Evolutionary conservation across 2,888 invertebrate species (phyloP).

Genomic region (Archaeoteleia sp.): DNA sequence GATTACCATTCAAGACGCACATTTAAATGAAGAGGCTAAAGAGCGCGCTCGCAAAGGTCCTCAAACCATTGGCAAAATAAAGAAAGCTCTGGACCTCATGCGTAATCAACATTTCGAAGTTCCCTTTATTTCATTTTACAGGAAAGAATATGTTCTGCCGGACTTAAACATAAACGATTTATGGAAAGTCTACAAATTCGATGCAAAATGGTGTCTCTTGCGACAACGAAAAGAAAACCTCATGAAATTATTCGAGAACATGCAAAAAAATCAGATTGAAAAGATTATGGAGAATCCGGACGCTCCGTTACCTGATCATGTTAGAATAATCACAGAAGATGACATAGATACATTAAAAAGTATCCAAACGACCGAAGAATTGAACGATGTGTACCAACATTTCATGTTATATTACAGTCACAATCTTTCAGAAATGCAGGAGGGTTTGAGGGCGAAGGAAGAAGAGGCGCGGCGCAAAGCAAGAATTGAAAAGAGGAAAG

Average conservation of each 20-base stretch:
- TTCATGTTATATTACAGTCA: slow-evolving; percentile 94
- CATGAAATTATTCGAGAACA: slow-evolving; percentile 88
- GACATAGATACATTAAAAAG: slow-evolving; percentile 87
- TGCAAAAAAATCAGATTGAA: slow-evolving; percentile 93
- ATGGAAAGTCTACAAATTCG: slow-evolving; percentile 98
- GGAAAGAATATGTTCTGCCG: slow-evolving; percentile 97
- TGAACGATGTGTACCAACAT: slow-evolving; percentile 93
- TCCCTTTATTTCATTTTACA: slow-evolving; percentile 98
- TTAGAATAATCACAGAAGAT: slow-evolving; percentile 88
- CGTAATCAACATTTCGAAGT: slow-evolving; percentile 96
- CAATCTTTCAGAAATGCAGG: slow-evolving; percentile 89
- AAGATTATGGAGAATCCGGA: slow-evolving; percentile 86
- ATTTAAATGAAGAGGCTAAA: slow-evolving; percentile 76
- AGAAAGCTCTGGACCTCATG: slow-evolving; percentile 96
- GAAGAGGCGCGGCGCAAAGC: slow-evolving; percentile 79
- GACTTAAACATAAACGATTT: slow-evolving; percentile 95
- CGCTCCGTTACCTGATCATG: slow-evolving; percentile 87
- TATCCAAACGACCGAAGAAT: slow-evolving; percentile 91
- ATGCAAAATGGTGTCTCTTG: slow-evolving; percentile 96
- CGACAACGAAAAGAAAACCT: slow-evolving; percentile 89
- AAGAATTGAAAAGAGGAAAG: slow-evolving; percentile 73
- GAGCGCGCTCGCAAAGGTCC: slow-evolving; percentile 82
- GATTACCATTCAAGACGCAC: slow-evolving; percentile 86
- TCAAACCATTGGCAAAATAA: slow-evolving; percentile 90
- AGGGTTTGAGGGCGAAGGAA: slow-evolving; percentile 81